Percentiles rank a stretch among this genome's conserved stretches.
These are phyloP conservation scores for Neomonachus schauinslandi DNA, from an alignment of 2,113 vertebrate species.

Conservation along the genomic window DNA sequence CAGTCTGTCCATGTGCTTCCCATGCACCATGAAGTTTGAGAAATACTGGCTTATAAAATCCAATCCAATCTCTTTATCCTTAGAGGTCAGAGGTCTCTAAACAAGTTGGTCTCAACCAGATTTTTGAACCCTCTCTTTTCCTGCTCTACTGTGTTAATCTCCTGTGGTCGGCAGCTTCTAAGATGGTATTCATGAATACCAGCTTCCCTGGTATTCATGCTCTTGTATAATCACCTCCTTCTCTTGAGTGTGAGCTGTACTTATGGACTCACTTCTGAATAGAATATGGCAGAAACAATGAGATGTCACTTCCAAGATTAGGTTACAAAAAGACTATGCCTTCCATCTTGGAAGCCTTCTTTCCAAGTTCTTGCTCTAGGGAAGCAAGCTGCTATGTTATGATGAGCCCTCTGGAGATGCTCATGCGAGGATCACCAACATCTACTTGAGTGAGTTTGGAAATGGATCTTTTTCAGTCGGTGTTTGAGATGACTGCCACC, in stretches of 20 bases:
- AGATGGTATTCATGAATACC: too few relatives aligned
- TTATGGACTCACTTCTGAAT: background rate
- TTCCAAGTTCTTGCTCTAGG: background rate
- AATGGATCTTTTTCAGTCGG: background rate
- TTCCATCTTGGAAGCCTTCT: background rate
- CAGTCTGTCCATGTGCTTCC: conserved; percentile 15
- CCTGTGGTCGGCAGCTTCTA: background rate
- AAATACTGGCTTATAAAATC: conserved; percentile 10
- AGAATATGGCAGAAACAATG: background rate
- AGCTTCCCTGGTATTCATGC: background rate
- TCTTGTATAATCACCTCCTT: background rate
- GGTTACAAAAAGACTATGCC: background rate
- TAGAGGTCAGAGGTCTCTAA: background rate
- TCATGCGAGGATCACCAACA: accelerated
- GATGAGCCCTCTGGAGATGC: background rate
- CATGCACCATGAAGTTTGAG: background rate
- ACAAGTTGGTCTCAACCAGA: background rate
- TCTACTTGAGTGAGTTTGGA: background rate
- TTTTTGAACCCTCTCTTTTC: background rate
- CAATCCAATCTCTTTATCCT: background rate
- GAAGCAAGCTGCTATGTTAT: background rate
- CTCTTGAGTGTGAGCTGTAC: background rate
- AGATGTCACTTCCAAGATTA: background rate
- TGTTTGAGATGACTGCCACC: background rate
- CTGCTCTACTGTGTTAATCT: background rate